These are phyloP conservation scores for Diadegma fenestrale DNA, from an alignment of 2,888 invertebrate genomes.

Conservation along the genomic window DNA sequence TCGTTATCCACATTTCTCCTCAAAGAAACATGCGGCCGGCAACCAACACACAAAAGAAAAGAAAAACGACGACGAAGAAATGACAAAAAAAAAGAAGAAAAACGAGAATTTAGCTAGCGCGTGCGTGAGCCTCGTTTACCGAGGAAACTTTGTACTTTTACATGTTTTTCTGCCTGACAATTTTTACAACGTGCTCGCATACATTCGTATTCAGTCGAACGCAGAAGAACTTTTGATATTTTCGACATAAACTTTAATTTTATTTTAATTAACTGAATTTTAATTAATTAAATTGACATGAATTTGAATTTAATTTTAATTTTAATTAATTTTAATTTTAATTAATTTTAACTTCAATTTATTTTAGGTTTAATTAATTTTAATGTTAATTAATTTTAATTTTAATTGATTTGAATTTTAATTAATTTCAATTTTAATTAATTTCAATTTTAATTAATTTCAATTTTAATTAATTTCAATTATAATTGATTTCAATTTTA, in stretches of 20 bases:
- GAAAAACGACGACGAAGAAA: slow-evolving; percentile 7
- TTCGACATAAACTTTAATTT: background rate
- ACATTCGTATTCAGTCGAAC: background rate
- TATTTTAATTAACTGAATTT: background rate
- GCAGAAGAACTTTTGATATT: background rate
- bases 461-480: too few species aligned
- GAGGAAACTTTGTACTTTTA: background rate
- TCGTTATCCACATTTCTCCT: slow-evolving; percentile 43
- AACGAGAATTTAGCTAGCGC: slow-evolving; percentile 23
- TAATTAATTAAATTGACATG: too few species aligned
- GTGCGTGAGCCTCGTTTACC: slow-evolving; percentile 4
- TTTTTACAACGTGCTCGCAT: background rate
- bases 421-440: too few species aligned
- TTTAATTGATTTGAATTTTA: too few species aligned
- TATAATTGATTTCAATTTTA: too few species aligned
- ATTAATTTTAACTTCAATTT: too few species aligned
- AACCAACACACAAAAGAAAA: slow-evolving; percentile 13
- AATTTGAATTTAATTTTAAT: too few species aligned
- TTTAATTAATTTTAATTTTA: too few species aligned
- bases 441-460: too few species aligned
- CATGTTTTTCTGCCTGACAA: background rate
- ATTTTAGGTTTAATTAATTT: too few species aligned
- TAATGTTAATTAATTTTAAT: too few species aligned
- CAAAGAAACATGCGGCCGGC: slow-evolving; percentile 15
- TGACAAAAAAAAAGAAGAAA: slow-evolving; percentile 30